Conservation (phyloP, 2,113 vertebrate genomes). For the Triplophysa siluroides region DNA sequence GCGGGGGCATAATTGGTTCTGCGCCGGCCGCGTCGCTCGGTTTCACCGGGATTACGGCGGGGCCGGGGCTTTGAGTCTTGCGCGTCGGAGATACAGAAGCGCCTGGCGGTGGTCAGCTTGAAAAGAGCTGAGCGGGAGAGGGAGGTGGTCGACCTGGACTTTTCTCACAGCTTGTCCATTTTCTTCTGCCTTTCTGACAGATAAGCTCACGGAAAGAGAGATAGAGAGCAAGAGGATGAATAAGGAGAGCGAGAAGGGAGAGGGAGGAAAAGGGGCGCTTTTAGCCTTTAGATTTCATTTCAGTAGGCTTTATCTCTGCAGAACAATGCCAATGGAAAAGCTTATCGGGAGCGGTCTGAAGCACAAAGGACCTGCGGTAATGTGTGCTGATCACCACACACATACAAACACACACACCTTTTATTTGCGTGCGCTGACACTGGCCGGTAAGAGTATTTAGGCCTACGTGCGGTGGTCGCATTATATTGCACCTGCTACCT, state of each 20-base stretch:
- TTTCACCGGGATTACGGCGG: conserved; percentile 43
- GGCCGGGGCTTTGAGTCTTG: conserved; percentile 44
- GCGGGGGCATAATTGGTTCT: conserved; percentile 44
- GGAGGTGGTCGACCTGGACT: conserved; percentile 44
- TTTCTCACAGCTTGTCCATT: conserved; percentile 52
- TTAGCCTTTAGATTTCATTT: conserved; percentile 68
- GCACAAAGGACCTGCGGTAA: conserved; percentile 47
- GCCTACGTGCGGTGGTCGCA: conserved; percentile 32
- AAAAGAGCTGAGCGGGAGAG: conserved; percentile 38
- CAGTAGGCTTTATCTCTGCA: conserved; percentile 63
- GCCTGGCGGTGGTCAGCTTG: conserved; percentile 46
- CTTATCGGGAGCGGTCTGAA: conserved; percentile 59
- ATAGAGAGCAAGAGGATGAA: conserved; percentile 26
- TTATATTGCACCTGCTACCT: conserved; percentile 47
- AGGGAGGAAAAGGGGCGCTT: conserved; percentile 60
- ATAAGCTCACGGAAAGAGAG: conserved; percentile 56
- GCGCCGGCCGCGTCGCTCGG: background rate
- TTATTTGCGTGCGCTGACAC: conserved; percentile 50
- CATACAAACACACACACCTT: conserved; percentile 24
- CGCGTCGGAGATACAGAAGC: conserved; percentile 44
- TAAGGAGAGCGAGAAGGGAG: conserved; percentile 29
- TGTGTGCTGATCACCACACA: conserved; percentile 33
- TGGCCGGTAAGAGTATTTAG: conserved; percentile 49
- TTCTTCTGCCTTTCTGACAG: conserved; percentile 57
- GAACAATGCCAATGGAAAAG: conserved; percentile 63